These are phyloP conservation scores for Seira sanloemensis DNA, from an alignment of 2,888 invertebrate species.

Conservation along the genomic window DNA sequence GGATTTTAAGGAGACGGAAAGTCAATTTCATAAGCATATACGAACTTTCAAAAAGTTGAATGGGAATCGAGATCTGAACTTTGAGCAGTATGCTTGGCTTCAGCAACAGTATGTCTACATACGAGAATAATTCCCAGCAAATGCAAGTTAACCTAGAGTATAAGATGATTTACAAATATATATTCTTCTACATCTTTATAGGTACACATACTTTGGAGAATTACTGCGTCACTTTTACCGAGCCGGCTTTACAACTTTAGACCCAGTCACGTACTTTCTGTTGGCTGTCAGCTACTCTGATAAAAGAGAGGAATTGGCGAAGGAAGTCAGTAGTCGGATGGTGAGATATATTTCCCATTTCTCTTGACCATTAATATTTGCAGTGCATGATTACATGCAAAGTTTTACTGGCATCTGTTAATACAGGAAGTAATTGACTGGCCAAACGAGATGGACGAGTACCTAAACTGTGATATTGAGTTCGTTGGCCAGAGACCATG, in stretches of 20 bases:
- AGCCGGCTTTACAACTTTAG: slow-evolving; percentile 48
- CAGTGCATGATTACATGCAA: no score
- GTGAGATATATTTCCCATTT: no score
- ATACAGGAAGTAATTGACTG: slow-evolving; percentile 27
- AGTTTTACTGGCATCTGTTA: no score
- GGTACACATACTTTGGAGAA: slow-evolving; percentile 70
- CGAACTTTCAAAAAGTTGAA: slow-evolving; percentile 88
- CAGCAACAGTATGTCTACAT: slow-evolving; percentile 87
- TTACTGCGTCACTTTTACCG: slow-evolving; percentile 65
- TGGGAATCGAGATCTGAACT: slow-evolving; percentile 89
- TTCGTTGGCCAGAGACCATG: slow-evolving; percentile 72
- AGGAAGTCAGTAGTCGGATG: no score
- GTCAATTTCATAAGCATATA: slow-evolving; percentile 93
- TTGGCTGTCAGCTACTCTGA: slow-evolving; percentile 66
- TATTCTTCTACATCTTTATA: no score
- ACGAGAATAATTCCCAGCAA: background rate
- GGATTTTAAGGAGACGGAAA: slow-evolving; percentile 94
- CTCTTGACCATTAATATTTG: no score
- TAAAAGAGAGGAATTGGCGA: slow-evolving; percentile 49
- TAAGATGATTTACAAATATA: no score
- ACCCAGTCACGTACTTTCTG: slow-evolving; percentile 70
- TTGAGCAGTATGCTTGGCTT: slow-evolving; percentile 98
- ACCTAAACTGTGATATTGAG: slow-evolving; percentile 54
- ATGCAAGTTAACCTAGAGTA: background rate
- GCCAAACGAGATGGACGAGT: slow-evolving; percentile 64